Conservation (phyloP, 1,140 invertebrate genomes). For the Zeugodacus cucurbitae region DNA sequence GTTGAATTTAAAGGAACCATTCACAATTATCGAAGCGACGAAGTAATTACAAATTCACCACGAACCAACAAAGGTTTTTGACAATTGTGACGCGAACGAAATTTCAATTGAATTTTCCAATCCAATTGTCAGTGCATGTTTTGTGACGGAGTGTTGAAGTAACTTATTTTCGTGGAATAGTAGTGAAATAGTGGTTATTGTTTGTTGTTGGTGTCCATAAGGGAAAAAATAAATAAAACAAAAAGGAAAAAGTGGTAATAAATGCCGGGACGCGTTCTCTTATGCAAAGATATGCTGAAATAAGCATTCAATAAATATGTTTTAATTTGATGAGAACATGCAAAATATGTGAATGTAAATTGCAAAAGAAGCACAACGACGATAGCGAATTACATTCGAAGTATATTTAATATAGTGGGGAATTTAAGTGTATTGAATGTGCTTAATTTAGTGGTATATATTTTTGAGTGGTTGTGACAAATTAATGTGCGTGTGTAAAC, state of each 20-base stretch:
- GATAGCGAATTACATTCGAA: not conserved
- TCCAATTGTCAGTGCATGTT: slow-evolving; percentile 20
- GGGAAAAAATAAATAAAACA: not conserved
- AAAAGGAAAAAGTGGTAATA: not conserved
- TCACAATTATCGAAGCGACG: too few relatives aligned
- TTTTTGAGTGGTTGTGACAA: slow-evolving; percentile 22
- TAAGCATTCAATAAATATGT: not conserved
- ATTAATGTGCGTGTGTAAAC: not conserved
- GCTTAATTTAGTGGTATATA: not conserved
- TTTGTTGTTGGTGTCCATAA: not conserved
- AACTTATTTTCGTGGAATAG: not conserved
- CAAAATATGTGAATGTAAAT: not conserved
- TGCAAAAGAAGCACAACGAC: not conserved
- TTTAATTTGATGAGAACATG: not conserved
- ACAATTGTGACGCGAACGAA: not conserved
- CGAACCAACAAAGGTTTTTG: not conserved
- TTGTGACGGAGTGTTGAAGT: slow-evolving; percentile 3
- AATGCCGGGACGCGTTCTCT: not conserved
- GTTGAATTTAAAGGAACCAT: too few relatives aligned
- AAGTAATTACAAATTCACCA: not conserved
- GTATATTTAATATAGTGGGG: not conserved
- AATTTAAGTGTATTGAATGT: not conserved
- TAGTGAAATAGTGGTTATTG: not conserved
- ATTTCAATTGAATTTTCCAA: not conserved
- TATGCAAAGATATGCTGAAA: not conserved